Conservation (phyloP, 2,113 vertebrate species). For the Crotalus tigris region DNA sequence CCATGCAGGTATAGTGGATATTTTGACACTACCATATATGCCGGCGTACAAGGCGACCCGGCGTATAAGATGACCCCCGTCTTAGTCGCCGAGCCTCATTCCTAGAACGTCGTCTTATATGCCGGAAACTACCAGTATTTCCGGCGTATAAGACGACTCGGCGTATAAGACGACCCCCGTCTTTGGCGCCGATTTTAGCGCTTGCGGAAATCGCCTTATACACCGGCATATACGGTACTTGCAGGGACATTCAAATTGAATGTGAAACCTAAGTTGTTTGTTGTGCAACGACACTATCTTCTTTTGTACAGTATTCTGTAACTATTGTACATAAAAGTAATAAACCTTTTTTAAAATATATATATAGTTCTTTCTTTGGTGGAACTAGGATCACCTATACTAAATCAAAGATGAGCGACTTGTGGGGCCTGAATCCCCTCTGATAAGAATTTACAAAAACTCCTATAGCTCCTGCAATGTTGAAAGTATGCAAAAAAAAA, state of each 20-base stretch:
- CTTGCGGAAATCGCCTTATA: too few species aligned
- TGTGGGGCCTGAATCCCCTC: neutral
- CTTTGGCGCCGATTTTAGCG: too few species aligned
- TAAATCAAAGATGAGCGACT: neutral
- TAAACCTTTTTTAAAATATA: constrained; percentile 43
- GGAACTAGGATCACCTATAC: neutral
- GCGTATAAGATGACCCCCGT: too few species aligned
- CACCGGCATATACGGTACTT: neutral
- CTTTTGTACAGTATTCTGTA: constrained; percentile 59
- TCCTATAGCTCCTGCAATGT: too few species aligned
- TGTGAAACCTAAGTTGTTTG: constrained; percentile 61
- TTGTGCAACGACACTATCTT: constrained; percentile 47
- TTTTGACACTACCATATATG: constrained; percentile 47
- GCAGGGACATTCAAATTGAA: constrained; percentile 68
- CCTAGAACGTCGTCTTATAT: too few species aligned
- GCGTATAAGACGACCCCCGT: too few species aligned
- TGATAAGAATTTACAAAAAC: neutral
- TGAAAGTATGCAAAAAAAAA: neutral
- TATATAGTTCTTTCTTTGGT: neutral
- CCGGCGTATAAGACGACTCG: too few species aligned
- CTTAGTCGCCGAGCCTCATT: too few species aligned
- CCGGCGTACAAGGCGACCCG: too few species aligned
- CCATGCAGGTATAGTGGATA: constrained; percentile 64
- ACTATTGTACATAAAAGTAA: constrained; percentile 58
- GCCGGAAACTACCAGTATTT: too few species aligned